Evolutionary conservation across 2,797 vertebrate genomes (phyloP).

Genomic region (Hippocampus kuda): DNA sequence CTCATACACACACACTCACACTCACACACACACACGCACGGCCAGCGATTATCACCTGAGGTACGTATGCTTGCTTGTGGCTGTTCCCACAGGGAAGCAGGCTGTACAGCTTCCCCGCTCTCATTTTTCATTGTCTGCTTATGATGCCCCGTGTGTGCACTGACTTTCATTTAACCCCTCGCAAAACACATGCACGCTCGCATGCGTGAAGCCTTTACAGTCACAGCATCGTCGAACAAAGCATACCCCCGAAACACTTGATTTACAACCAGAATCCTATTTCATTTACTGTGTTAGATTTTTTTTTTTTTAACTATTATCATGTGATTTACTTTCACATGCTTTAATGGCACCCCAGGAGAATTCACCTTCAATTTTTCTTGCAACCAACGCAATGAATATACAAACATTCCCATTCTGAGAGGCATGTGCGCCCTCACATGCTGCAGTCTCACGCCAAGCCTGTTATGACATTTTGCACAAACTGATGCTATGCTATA

Average conservation of each 20-base stretch:
- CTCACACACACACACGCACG: constrained; percentile 18
- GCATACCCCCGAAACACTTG: not conserved
- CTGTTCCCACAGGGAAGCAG: constrained; percentile 59
- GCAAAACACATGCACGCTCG: constrained; percentile 18
- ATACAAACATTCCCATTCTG: not conserved
- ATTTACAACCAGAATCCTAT: not conserved
- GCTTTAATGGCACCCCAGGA: not conserved
- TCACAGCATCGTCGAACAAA: not conserved
- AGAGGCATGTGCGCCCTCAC: not conserved
- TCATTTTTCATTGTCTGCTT: constrained; percentile 74
- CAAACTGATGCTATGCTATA: not conserved
- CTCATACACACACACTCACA: no score
- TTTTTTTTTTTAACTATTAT: not conserved
- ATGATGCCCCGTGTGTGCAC: constrained; percentile 63
- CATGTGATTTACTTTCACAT: not conserved
- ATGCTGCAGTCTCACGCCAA: not conserved
- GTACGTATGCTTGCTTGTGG: constrained; percentile 50
- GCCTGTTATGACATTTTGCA: not conserved
- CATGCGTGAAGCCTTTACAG: not conserved
- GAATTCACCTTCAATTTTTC: not conserved
- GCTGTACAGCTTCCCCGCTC: constrained; percentile 51
- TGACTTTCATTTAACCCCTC: constrained; percentile 72
- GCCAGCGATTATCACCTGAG: constrained; percentile 55
- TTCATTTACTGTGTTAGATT: not conserved
- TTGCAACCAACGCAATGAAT: not conserved